Evolutionary conservation across 1,140 invertebrate species (phyloP).

Genomic region (Magallana gigas): DNA sequence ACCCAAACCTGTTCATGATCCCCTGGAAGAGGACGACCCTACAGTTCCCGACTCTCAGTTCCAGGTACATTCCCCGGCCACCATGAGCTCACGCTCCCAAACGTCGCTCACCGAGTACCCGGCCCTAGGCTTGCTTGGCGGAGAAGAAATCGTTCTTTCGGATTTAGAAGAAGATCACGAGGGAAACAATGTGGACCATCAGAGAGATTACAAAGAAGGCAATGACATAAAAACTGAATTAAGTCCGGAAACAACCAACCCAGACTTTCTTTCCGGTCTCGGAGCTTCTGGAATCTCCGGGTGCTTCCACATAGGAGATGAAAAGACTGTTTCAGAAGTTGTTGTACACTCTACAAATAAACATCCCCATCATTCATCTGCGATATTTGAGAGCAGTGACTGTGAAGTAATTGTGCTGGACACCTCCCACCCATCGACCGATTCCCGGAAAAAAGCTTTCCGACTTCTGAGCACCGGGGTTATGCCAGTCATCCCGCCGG

Average conservation of each 20-base stretch:
- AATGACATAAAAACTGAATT: neutral
- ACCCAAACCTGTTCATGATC: neutral
- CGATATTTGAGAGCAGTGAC: neutral
- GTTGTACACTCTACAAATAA: neutral
- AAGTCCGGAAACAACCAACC: neutral
- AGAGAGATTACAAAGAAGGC: neutral
- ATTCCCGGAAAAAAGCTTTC: conserved; percentile 1
- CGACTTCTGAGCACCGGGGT: conserved; percentile 10
- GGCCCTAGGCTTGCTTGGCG: neutral
- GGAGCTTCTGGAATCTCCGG: neutral
- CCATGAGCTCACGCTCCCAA: neutral
- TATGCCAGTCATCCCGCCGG: conserved; percentile 6
- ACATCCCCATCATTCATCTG: neutral
- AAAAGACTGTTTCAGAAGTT: conserved; percentile 1
- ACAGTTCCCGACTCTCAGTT: neutral
- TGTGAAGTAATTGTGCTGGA: conserved; percentile 11
- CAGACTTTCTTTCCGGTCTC: neutral
- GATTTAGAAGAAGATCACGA: neutral
- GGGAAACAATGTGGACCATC: neutral
- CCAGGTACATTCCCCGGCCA: neutral
- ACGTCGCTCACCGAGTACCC: neutral
- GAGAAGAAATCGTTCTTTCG: neutral
- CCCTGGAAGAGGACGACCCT: neutral
- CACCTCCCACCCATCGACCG: neutral
- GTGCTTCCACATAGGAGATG: neutral